Conservation (phyloP, 2,113 vertebrate genomes). For the Apaloderma vittatum region DNA sequence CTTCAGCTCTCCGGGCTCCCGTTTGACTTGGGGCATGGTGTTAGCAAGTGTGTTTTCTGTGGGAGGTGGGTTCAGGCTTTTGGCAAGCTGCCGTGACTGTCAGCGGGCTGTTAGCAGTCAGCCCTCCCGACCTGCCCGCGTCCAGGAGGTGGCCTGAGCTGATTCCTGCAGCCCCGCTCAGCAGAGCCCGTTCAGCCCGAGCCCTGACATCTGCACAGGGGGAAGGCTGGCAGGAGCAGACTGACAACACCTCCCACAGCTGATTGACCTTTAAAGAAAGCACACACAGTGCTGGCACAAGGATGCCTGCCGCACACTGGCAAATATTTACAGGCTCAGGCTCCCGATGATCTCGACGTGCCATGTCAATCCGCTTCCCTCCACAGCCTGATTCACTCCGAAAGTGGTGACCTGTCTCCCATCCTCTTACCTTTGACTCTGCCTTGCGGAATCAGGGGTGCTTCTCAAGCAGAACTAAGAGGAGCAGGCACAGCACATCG, state of each 20-base stretch:
- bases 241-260: slow-evolving; percentile 39
- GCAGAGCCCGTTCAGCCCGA: not conserved
- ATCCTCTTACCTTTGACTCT: not conserved
- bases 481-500: not conserved
- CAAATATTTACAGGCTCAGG: slow-evolving; percentile 13
- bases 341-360: not conserved
- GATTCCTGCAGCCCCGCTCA: not conserved
- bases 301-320: not conserved
- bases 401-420: not conserved
- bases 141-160: not conserved
- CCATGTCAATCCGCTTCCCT: not conserved
- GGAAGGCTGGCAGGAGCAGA: not conserved
- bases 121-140: not conserved
- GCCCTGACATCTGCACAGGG: not conserved
- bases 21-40: not conserved
- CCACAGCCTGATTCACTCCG: not conserved
- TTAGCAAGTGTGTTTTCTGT: not conserved
- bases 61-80: not conserved
- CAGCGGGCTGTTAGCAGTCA: not conserved
- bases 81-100: not conserved
- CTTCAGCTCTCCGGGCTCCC: not conserved
- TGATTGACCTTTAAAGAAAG: slow-evolving; percentile 56
- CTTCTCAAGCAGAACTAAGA: slow-evolving; percentile 26
- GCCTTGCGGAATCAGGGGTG: not conserved
- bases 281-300: not conserved